Base-by-base conservation (phyloP, 2,797 vertebrate species). In the Ctenochaetus hawaiiensis region DNA sequence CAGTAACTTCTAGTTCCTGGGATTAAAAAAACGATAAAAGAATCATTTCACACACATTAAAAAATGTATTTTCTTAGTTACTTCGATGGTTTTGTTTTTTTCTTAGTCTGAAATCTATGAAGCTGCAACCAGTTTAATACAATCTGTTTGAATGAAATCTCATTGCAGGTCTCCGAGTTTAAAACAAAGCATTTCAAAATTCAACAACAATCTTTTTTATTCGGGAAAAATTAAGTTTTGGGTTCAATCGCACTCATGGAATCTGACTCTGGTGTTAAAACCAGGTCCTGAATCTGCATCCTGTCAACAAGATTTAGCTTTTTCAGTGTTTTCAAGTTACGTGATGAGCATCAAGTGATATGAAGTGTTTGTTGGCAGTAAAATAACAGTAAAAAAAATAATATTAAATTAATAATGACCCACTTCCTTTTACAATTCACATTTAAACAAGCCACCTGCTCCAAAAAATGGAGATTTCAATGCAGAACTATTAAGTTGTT, bases 11-110 rank as follows among this genome's bases (percentile, higher is more conserved):
- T 30, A 30, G 26, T 30, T 30, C 26, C 26, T 30, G 26, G 26
- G 26, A 30, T 4, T 30, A 3, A n/a, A 23, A 66, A 67, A 71
- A 47, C 41, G 41, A 72, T 52, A 18, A 52, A 60, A 64, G 16
- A 47, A 45, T 34, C 17, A 22, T 10, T 56, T 61, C 20, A 20
- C 10, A 10, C 49, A 45, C 6, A 18, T 18, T 17, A 26, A 1
- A 14, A 44, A 43, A 61, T 9, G 16, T 3, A 6, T 4, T 7
- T 39, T 23, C 0, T 59, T 8, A 5, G 0, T 26, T 49, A 53
- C 17, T n/a, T 22, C 45, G 10, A 20, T 34, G 9, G 58, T 59
- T 49, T 57, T 37, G 22, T 14, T 41, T 61, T 39, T 48, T 11
- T 58, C 30, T 51, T 22, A 18, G 26, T 41, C 20, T 43, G n/a